Base-by-base conservation (phyloP, 2,113 vertebrate genomes). In the Heteronetta atricapilla region DNA sequence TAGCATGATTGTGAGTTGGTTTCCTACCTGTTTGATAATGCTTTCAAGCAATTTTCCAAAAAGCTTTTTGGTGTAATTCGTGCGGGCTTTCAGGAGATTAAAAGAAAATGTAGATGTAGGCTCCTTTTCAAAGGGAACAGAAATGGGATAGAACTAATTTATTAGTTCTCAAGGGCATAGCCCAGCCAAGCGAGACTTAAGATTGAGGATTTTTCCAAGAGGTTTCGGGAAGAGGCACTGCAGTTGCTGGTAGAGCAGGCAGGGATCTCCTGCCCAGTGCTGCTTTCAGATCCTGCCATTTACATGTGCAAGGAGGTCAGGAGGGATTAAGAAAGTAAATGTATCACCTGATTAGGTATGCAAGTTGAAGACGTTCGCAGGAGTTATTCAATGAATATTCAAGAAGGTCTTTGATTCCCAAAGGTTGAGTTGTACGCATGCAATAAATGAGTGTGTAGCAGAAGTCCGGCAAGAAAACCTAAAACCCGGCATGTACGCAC, bases 301-400 rank as follows among this genome's bases (percentile, higher is more conserved):
- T 94, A 58, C 92, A 86, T 53, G 28, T 3, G 36, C 36, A 77
- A 92, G 86, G 79, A 92, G 83, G 94, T 79, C 93, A 73, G 66
- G 82, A 85, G 85, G 85, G 88, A 91, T 85, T 80, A 62, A 90
- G 72, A 36, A 87, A 63, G 75, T 56, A 91, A 89, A 89, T 87
- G 52, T 31, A 83, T 83, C 76, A 77, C 86, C 83, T 83, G 53
- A 92, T 88, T 76, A 62, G 22, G 53, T 66, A 80, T 77, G 77
- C 58, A 69, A 60, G 76, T 26, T 90, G 75, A 52, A 86, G 76
- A 42, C 12, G 2, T 53, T 53, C 46, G 79, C 93, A 93, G 89
- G 89, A 73, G 42, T 77, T 42, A 17, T n/a, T 4, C 38, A 15
- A 88, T 86, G 93, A 94, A 94, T 92, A 83, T 90, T 76, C 80